Conservation (phyloP, 2,888 invertebrate genomes). For the Pomacea canaliculata region DNA sequence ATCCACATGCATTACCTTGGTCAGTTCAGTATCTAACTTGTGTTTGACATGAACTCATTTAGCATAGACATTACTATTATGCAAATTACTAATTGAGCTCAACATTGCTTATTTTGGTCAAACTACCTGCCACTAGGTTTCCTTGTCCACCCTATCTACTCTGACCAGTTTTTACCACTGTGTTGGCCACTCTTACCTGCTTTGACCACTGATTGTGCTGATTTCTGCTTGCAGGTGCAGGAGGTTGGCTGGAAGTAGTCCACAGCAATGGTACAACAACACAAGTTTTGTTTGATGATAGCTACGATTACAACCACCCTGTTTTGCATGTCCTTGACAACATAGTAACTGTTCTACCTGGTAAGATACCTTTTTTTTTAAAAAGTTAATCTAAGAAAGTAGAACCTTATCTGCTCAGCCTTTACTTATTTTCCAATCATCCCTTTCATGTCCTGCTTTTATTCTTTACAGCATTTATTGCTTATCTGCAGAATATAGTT, state of each 20-base stretch:
- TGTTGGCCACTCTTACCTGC: too few relatives aligned
- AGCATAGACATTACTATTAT: not conserved
- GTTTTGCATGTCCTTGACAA: constrained; percentile 38
- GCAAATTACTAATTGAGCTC: too few relatives aligned
- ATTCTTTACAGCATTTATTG: too few relatives aligned
- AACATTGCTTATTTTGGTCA: too few relatives aligned
- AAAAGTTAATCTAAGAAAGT: not conserved
- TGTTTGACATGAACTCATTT: not conserved
- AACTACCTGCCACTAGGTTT: too few relatives aligned
- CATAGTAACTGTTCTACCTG: constrained; percentile 42
- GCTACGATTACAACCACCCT: constrained; percentile 36
- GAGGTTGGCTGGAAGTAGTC: constrained; percentile 36
- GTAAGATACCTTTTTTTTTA: constrained; percentile 23
- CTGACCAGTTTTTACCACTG: too few relatives aligned
- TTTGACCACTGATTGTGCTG: too few relatives aligned
- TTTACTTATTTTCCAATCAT: too few relatives aligned
- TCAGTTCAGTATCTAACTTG: not conserved
- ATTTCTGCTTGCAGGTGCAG: constrained; percentile 28
- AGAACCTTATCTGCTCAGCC: too few relatives aligned
- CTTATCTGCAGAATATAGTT: too few relatives aligned
- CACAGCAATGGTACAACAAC: constrained; percentile 29
- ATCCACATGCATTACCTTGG: constrained; percentile 53
- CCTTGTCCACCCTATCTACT: too few relatives aligned
- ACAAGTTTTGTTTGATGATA: constrained; percentile 34
- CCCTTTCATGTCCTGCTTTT: too few relatives aligned